Base-by-base conservation (phyloP, 2,888 invertebrate genomes). In the Ormia ochracea region DNA sequence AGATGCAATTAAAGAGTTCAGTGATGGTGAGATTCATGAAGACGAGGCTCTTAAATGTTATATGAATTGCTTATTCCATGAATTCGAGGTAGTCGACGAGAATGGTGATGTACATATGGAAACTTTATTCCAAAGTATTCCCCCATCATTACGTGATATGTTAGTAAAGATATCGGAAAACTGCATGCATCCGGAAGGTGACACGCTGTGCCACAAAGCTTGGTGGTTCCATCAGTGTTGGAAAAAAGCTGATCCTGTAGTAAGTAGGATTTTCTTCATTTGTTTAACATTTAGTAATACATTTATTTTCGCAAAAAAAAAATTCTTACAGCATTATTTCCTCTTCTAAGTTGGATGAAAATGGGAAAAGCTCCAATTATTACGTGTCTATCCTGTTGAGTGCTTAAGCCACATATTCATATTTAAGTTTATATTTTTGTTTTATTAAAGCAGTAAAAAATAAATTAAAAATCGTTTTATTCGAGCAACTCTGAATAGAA, bases 181-280 rank as follows among this genome's bases (percentile, higher is more conserved):
- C 12, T 90, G 90, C 68, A 66, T 86, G 12, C 87, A 89, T 82
- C 88, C 90, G 3, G 84, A 85, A 65, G 89, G 89, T 5, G 88
- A 89, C 52, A 87, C 85, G 5, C 69, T 87, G 12, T 90, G 89
- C 77, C 86, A 90, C 50, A 87, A 87, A 74, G 89, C 89, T 36
- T 89, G 88, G 87, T 89, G 89, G 88, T 87, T 89, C 75, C 87
- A 89, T 78, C 87, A 88, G 74, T 89, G 89, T 83, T 89, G 89
- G 89, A 90, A 90, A 70, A 86, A 86, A 70, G 87, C 88, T 21
- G 90, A 89, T 86, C 90, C 89, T 6, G 85, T 83, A 82, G 89
- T 89, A 66, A 77, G 81, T 36, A 19, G 2, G 7, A n/a, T 41
- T 33, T 50, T 31, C 5, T 10, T 28, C 1, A 26, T 4, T 26